phyloP scores from a whole-genome alignment of 2,888 invertebrate genomes.

The Hololepta plana region DNA sequence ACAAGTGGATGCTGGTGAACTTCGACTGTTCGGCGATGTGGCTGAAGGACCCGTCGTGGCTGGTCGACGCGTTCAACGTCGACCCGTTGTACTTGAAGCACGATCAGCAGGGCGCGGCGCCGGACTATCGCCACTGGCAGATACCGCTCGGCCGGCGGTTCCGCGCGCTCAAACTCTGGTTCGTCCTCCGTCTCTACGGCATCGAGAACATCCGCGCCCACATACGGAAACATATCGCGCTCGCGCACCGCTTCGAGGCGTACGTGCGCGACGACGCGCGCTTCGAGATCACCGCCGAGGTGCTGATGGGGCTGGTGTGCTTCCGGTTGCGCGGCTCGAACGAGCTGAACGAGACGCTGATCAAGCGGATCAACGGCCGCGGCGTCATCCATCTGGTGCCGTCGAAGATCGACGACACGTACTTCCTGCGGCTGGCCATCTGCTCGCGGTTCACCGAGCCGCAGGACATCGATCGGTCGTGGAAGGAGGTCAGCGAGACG shows the following conservation, averaged over 20 bases:
- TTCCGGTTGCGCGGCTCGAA: conserved; percentile 81
- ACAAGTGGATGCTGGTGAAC: conserved; percentile 98
- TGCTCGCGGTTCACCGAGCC: conserved; percentile 72
- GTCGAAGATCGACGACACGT: conserved; percentile 65
- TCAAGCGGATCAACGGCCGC: conserved; percentile 73
- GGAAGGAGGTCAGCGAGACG: conserved; percentile 66
- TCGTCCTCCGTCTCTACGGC: conserved; percentile 80
- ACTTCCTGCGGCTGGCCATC: conserved; percentile 76
- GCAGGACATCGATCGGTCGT: conserved; percentile 67
- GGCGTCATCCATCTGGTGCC: conserved; percentile 89
- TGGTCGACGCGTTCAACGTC: conserved; percentile 92
- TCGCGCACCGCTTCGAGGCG: conserved; percentile 77
- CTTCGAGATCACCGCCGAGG: conserved; percentile 81
- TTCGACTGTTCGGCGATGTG: conserved; percentile 99
- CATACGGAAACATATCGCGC: conserved; percentile 67
- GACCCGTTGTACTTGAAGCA: conserved; percentile 95
- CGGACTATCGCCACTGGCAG: conserved; percentile 96
- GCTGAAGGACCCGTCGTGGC: conserved; percentile 74
- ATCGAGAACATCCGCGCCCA: conserved; percentile 70
- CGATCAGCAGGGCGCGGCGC: conserved; percentile 73
- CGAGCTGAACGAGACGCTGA: conserved; percentile 60
- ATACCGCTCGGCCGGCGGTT: conserved; percentile 88
- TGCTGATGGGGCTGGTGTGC: conserved; percentile 89
- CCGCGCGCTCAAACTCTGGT: conserved; percentile 87
- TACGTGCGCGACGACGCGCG: conserved; percentile 56